Conservation (phyloP, 2,113 vertebrate species). For the Columbina picui region DNA sequence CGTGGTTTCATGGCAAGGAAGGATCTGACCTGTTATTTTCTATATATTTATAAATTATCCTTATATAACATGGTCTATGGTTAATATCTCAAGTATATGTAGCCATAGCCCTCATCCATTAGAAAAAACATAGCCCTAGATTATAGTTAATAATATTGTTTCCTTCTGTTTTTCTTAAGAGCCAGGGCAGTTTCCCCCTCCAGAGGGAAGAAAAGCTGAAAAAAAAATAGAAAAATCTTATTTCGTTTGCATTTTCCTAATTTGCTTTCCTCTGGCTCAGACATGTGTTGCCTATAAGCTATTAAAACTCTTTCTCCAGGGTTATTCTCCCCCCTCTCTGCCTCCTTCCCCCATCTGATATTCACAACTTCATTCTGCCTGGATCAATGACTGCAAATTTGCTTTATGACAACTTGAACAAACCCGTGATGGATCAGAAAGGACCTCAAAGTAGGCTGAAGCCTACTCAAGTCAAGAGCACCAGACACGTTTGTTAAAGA, state of each 20-base stretch:
- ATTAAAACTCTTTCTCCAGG: conserved; percentile 69
- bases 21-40: not conserved
- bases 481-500: conserved; percentile 89
- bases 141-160: not conserved
- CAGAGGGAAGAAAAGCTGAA: conserved; percentile 27
- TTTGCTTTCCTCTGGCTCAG: conserved; percentile 55
- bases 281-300: conserved; percentile 70
- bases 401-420: conserved; percentile 87
- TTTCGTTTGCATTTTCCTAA: conserved; percentile 62
- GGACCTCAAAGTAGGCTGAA: conserved; percentile 72
- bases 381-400: conserved; percentile 89
- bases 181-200: conserved; percentile 5
- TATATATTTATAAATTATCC: not conserved
- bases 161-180: conserved; percentile 12
- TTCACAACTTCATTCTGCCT: conserved; percentile 69
- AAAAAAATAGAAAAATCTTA: not conserved
- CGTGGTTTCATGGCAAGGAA: not conserved
- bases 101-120: not conserved
- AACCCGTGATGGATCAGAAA: conserved; percentile 79
- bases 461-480: conserved; percentile 79
- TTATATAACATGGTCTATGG: not conserved
- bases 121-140: not conserved
- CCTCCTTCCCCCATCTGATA: conserved; percentile 33
- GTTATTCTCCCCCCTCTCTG: conserved; percentile 17
- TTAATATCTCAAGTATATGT: not conserved